Evolutionary conservation across 2,797 vertebrate genomes (phyloP), one percentile per base, ranked within the genome.

Genomic region (Chloroceryle inda): DNA sequence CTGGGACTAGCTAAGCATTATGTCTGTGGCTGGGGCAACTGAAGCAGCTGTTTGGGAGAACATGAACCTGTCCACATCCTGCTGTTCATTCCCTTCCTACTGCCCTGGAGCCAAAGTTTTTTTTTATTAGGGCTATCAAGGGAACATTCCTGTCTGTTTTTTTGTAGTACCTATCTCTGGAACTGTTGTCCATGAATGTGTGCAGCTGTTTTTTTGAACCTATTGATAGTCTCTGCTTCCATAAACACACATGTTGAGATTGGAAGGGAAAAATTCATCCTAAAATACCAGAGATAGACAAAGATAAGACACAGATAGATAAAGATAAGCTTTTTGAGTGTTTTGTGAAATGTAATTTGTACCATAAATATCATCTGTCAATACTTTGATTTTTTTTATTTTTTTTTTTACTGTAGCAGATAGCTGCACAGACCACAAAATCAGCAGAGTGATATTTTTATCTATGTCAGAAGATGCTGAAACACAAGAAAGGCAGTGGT

Each of bases 1-100:
- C 53, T 71, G 2, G 0, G 58, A 26, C 35, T 49, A 33, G n/a
- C 21, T 0, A 0, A 5, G 2, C 1, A 0, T 76, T 68, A 47
- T 77, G 12, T 5, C n/a, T 61, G 29, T 11, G 31, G 44, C 76
- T 86, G 40, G 19, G 22, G 10, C 11, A 49, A 38, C 14, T 0
- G 0, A 24, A 49, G 13, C 0, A 4, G n/a, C 62, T 80, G 6
- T 53, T 11, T 20, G 45, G 27, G 10, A 61, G 14, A 50, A 50
- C 29, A 17, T 9, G 12, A 87, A 20, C 29, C n/a, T 82, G 35
- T 38, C 81, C 35, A 47, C 26, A 52, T 82, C 14, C 45, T 63
- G 35, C 52, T 55, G 38, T 80, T 44, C 2, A 1, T 72, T 94
- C 40, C 23, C 13, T 68, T 66, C 53, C n/a, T 62, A 27, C 42